Evolutionary conservation across 2,113 vertebrate species (phyloP).

Genomic region (Circaetus cinerascens): DNA sequence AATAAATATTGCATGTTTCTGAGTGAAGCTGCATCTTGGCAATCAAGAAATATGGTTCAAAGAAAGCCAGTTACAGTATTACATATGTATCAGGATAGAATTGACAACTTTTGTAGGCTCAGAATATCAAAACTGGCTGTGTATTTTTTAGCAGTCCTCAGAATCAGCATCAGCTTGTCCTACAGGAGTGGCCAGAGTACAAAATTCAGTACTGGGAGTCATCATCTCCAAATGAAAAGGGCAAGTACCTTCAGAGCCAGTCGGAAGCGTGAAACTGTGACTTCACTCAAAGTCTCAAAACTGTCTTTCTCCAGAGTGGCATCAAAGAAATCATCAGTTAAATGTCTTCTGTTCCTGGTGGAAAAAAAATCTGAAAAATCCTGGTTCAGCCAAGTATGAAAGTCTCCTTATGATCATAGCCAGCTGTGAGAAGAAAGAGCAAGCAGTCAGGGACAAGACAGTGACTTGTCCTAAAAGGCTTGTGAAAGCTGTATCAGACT

Average conservation of each 20-base stretch:
- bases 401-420: background rate
- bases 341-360: background rate
- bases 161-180: background rate
- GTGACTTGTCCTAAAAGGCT: background rate
- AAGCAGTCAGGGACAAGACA: background rate
- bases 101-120: background rate
- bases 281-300: background rate
- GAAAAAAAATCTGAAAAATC: background rate
- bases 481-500: background rate
- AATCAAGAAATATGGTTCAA: background rate
- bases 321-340: background rate
- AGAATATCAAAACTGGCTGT: background rate
- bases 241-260: background rate
- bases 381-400: background rate
- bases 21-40: background rate
- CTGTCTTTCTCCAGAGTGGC: background rate
- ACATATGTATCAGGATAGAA: fast-evolving
- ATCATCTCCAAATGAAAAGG: background rate
- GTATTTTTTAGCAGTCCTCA: background rate
- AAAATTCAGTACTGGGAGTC: background rate
- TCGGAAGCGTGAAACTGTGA: background rate
- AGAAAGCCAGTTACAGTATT: background rate
- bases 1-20: background rate
- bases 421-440: background rate
- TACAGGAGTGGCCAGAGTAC: background rate